These are phyloP conservation scores for Luidia sarsii DNA, from an alignment of 53 echinoderm and acorn worm species.

Conservation along the genomic window DNA sequence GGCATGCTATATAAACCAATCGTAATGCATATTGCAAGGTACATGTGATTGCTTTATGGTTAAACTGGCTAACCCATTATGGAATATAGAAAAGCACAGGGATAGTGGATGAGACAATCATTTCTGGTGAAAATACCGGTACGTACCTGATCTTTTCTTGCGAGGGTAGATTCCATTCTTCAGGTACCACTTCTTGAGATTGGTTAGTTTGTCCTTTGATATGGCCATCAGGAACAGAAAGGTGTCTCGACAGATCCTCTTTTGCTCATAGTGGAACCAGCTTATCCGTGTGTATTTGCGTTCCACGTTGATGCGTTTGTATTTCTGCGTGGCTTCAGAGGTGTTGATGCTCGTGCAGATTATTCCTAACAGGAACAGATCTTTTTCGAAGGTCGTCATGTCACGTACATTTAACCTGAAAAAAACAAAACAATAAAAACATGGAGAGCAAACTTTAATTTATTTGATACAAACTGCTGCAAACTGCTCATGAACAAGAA, in stretches of 20 bases:
- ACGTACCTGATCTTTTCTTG: slow-evolving; percentile 6
- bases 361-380: slow-evolving; percentile 32
- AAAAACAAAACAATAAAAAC: not conserved
- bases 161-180: slow-evolving; percentile 18
- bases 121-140: not conserved
- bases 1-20: too few species aligned
- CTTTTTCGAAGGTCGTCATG: slow-evolving; percentile 28
- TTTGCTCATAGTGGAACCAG: slow-evolving; percentile 7
- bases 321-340: too few species aligned
- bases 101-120: not conserved
- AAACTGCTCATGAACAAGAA: too few species aligned
- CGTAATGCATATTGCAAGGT: not conserved
- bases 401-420: slow-evolving; percentile 45
- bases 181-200: slow-evolving; percentile 18
- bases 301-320: not conserved
- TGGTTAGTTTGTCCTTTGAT: slow-evolving; percentile 13
- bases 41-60: not conserved
- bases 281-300: slow-evolving; percentile 2
- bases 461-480: not conserved
- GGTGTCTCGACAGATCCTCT: slow-evolving; percentile 21
- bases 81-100: not conserved
- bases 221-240: slow-evolving; percentile 30
- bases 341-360: slow-evolving; percentile 34
- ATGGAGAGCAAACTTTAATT: not conserved
- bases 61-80: too few species aligned